These are phyloP conservation scores for Cloeon dipterum DNA, from an alignment of 2,888 invertebrate genomes.

Conservation along the genomic window DNA sequence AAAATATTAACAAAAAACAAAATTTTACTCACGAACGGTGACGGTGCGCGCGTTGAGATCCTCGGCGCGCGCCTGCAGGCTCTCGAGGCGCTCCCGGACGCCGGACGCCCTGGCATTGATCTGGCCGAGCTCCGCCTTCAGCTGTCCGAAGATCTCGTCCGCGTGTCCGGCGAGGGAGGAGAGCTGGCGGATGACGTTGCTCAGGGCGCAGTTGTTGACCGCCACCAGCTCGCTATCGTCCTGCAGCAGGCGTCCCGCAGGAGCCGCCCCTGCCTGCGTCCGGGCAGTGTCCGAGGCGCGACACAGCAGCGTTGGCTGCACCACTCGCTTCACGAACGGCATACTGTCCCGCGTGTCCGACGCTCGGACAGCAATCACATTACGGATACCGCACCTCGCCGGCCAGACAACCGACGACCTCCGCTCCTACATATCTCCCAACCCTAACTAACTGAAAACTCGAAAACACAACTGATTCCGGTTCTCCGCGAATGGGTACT, in stretches of 20 bases:
- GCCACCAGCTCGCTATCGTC: conserved; percentile 60
- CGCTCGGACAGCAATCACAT: too few relatives aligned
- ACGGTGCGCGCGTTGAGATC: conserved; percentile 70
- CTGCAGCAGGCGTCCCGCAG: conserved; percentile 31
- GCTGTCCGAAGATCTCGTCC: conserved; percentile 65
- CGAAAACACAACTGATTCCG: too few relatives aligned
- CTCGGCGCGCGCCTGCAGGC: conserved; percentile 44
- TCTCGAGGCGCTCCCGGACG: conserved; percentile 42
- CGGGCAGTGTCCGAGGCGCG: conserved; percentile 19
- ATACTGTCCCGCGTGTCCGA: too few relatives aligned
- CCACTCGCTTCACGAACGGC: conserved; percentile 70
- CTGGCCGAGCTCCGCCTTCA: conserved; percentile 48
- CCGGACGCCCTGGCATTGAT: conserved; percentile 49
- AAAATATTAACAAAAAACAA: too few relatives aligned
- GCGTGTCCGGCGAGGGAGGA: conserved; percentile 63
- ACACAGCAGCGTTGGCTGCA: conserved; percentile 61
- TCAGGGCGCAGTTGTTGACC: conserved; percentile 66
- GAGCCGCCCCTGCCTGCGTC: conserved; percentile 32
- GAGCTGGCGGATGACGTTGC: conserved; percentile 63
- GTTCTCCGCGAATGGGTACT: too few relatives aligned
- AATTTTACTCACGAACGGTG: conserved; percentile 81
- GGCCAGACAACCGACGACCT: too few relatives aligned
- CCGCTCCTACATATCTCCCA: too few relatives aligned
- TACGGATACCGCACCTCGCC: too few relatives aligned
- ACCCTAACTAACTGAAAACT: too few relatives aligned